Evolutionary conservation across 2,888 invertebrate genomes (phyloP).

Genomic region (Sphinx pinastri): DNA sequence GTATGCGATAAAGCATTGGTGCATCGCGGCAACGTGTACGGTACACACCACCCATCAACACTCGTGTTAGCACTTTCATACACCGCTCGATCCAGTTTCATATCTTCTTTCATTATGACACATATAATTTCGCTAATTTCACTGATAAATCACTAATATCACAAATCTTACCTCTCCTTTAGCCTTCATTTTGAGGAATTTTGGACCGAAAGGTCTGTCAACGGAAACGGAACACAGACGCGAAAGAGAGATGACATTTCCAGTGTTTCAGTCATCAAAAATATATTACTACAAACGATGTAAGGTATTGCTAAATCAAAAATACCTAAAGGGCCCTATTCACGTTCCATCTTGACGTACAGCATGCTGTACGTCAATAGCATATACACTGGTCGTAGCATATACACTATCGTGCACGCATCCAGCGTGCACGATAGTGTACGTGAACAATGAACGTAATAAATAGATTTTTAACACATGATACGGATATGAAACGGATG

Average conservation of each 20-base stretch:
- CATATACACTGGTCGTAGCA: too few species aligned
- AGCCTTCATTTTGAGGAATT: conserved; percentile 90
- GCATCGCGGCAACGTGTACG: conserved; percentile 72
- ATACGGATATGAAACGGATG: too few species aligned
- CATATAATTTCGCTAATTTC: conserved; percentile 28
- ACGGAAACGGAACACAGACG: conserved; percentile 74
- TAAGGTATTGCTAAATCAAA: neutral
- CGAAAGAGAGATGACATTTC: conserved; percentile 56
- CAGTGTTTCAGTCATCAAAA: neutral
- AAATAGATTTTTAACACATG: too few species aligned
- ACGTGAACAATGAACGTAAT: too few species aligned
- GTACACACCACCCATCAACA: conserved; percentile 35
- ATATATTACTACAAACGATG: neutral
- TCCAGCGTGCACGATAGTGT: too few species aligned
- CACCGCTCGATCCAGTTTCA: conserved; percentile 20
- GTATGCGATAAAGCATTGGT: conserved; percentile 32
- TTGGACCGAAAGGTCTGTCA: conserved; percentile 78
- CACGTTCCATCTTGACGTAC: too few species aligned
- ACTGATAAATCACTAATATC: conserved; percentile 41
- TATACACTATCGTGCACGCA: too few species aligned
- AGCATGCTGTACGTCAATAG: too few species aligned
- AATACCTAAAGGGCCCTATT: neutral
- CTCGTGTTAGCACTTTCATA: conserved; percentile 28
- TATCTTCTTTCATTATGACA: conserved; percentile 20
- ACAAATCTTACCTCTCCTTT: conserved; percentile 90